A percentile compares a stretch with the other conserved stretches of the same genome.
Conservation (phyloP, 2,888 invertebrate genomes). For the Copidosoma aretas region DNA sequence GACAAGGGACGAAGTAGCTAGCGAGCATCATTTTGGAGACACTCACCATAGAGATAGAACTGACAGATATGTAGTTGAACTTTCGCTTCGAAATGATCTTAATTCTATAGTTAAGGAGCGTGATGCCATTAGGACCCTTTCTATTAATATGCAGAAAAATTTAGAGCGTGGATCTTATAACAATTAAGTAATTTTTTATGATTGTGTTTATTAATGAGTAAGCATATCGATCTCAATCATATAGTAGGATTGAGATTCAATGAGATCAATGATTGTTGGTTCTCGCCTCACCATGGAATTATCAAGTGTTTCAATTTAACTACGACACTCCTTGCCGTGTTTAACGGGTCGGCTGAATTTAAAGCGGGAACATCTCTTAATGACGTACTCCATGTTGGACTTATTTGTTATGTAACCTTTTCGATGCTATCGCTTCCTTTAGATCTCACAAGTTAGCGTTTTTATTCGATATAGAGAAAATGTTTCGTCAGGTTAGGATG, state of each 20-base stretch:
- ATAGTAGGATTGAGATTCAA: background rate
- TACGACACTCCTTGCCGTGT: background rate
- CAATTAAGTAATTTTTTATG: background rate
- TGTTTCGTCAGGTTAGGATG: background rate
- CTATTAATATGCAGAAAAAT: background rate
- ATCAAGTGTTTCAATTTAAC: background rate
- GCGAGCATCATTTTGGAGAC: background rate
- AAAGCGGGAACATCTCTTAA: background rate
- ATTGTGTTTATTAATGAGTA: background rate
- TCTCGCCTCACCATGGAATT: background rate
- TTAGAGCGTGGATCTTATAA: background rate
- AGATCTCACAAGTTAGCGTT: background rate
- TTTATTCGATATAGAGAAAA: background rate
- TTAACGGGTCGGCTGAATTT: background rate
- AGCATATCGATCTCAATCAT: background rate
- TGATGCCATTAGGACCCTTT: background rate
- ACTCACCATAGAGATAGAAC: background rate
- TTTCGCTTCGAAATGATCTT: background rate
- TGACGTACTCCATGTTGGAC: background rate
- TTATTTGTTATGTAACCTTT: background rate
- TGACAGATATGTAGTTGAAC: background rate
- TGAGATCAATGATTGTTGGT: background rate
- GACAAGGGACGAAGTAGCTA: background rate
- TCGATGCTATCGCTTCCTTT: background rate
- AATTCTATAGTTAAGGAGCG: background rate